phyloP scores from a whole-genome alignment of 1,140 invertebrate genomes.

The Monochamus saltuarius region DNA sequence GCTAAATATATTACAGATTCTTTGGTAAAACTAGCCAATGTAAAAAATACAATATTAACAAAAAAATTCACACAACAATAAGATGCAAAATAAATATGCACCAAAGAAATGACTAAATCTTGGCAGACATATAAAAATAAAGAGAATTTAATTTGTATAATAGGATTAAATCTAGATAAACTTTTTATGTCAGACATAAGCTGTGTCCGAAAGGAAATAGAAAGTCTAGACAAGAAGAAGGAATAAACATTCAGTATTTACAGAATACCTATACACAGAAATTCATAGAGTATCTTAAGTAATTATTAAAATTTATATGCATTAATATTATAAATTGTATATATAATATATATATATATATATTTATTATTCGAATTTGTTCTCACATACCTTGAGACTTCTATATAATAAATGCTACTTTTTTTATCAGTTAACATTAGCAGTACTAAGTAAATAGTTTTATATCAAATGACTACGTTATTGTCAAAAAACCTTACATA shows the following conservation, averaged over 20 bases:
- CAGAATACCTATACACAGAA: constrained; percentile 42
- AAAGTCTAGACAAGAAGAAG: constrained; percentile 22
- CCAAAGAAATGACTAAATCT: constrained; percentile 25
- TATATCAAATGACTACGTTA: constrained; percentile 53
- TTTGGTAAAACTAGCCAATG: constrained; percentile 50
- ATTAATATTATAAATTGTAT: constrained; percentile 41
- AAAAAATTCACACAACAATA: constrained; percentile 37
- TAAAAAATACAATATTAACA: constrained; percentile 40
- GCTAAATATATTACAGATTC: constrained; percentile 49
- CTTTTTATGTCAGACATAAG: constrained; percentile 2
- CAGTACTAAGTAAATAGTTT: constrained; percentile 47
- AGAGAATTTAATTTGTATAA: constrained; percentile 19
- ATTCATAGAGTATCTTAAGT: constrained; percentile 36
- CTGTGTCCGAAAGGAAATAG: constrained; percentile 17
- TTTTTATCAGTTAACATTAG: constrained; percentile 45
- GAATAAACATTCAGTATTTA: constrained; percentile 41
- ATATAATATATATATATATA: constrained; percentile 44
- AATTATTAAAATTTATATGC: constrained; percentile 42
- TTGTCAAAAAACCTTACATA: constrained; percentile 50
- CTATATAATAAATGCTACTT: constrained; percentile 51
- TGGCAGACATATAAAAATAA: constrained; percentile 26
- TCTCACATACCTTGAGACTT: constrained; percentile 46
- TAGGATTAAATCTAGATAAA: constrained; percentile 11
- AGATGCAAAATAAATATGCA: constrained; percentile 22
- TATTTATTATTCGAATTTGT: constrained; percentile 39